These are phyloP conservation scores for Pelvicachromis taeniatus DNA, from an alignment of 2,113 vertebrate species.

Conservation along the genomic window DNA sequence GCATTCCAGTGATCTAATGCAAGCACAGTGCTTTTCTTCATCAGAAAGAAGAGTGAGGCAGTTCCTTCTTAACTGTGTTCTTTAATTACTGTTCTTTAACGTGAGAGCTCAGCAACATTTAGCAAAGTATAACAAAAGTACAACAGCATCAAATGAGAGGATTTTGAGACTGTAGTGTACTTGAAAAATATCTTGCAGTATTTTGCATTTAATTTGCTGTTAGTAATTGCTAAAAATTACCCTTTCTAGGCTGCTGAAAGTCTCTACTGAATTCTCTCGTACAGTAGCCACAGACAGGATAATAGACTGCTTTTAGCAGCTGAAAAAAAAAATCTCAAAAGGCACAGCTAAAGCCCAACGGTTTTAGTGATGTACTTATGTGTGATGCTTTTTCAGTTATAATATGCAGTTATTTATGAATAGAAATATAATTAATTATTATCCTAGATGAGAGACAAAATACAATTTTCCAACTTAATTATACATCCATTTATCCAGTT, in stretches of 20 bases:
- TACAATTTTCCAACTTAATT: background rate
- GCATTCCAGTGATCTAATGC: background rate
- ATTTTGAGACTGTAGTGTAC: background rate
- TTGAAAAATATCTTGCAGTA: background rate
- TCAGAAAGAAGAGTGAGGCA: background rate
- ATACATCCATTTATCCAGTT: background rate
- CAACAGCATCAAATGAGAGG: background rate
- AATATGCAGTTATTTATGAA: background rate
- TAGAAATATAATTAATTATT: background rate
- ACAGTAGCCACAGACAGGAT: background rate
- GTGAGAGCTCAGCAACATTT: background rate
- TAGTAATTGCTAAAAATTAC: background rate
- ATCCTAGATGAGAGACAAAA: background rate
- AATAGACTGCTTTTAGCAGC: background rate
- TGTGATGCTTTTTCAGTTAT: background rate
- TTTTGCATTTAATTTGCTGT: background rate
- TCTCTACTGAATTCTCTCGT: background rate
- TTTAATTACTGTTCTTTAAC: background rate
- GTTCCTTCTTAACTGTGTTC: constrained; percentile 15
- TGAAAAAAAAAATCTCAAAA: background rate
- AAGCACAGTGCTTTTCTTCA: background rate
- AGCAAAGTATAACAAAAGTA: background rate
- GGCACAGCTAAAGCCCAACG: background rate
- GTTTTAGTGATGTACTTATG: background rate
- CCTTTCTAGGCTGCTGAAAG: background rate